Base-by-base conservation (phyloP, 2,888 invertebrate species). In the Portevinia maculata region DNA sequence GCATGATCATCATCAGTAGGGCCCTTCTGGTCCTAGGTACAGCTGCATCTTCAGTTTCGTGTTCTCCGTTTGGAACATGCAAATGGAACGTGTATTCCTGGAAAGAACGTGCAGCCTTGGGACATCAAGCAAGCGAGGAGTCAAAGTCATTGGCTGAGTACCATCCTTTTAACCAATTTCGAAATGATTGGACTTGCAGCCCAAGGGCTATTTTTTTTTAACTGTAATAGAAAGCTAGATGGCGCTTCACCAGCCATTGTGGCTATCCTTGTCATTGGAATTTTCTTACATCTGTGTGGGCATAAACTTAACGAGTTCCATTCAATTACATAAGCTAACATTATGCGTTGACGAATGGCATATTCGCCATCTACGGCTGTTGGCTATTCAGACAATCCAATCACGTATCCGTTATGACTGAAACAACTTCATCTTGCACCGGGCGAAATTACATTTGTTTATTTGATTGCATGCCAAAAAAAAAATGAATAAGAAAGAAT, bases 361-460 rank as follows among this genome's bases (percentile, higher is more conserved):
- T 13, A 37, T 32, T 37, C 28, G 28, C 69, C 67, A 17, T 44
- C 15, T 53, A 13, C 24, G 48, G 70, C 17, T 50, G 37, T n/a
- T 11, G 55, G 67, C 37, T 62, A 48, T 30, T 69, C 50, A 62
- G 41, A 73, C 62, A 83, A 67, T 73, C 83, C 48, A 78, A 78
- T 78, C 83, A 83, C 83, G 83, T 83, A 78, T 62, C 71, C 24
- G 62, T 83, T 78, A 57, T 73, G 81, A 78, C 71, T 73, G 62
- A 62, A 62, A 83, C 83, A 78, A 67, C 83, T 83, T 83, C 65
- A 83, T 83, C 83, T 73, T 73, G 71, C 64, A 13, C 34, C 65
- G 76, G 53, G 37, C 70, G 76, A 78, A 71, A 73, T 76, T 83
- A 83, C 78, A 83, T 83, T 83, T 71, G 78, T 83, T 76, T 67